Evolutionary conservation across 2,797 vertebrate genomes (phyloP), one percentile per base, ranked within the genome.

Genomic region (Lepus oiostolus): DNA sequence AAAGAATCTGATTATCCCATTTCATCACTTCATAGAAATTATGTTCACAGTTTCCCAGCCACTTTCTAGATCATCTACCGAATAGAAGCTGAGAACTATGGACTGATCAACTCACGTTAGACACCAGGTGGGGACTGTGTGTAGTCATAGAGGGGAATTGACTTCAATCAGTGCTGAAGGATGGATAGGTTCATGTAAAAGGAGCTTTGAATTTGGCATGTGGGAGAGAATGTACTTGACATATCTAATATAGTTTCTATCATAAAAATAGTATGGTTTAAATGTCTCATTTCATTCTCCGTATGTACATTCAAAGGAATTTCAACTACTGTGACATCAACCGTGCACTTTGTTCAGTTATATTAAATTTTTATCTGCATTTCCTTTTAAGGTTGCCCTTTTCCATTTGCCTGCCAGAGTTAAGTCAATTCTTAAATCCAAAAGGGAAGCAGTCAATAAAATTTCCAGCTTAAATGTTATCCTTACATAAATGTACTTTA

Each of bases 391-490:
- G 9, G 0, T 42, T 96, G 80, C 12, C 77, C 47, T 95, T 71
- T 96, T 63, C 84, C 24, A 62, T 94, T 96, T 85, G 16, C 30
- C 12, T 97, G 71, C 19, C 85, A 42, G 67, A 90, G 52, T 94
- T 81, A 82, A 65, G 42, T 95, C 68, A 67, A 13, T 74, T 87
- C 83, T 93, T 82, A 74, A 71, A 91, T 91, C 26, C 74, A 80
- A 95, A 92, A 60, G 7, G 28, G 13, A 92, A 26, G 32, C 58
- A 76, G 19, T 77, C 72, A 97, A 74, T 95, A 94, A 95, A 74
- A 80, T 32, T 77, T 84, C 42, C 77, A 93, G 71, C 22, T 95
- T 96, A 96, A 96, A 94, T 74, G 71, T 85, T 52, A 67, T 71
- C 38, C 52, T 70, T 72, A 81, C 32, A 68, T 81, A 81, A 89